Evolutionary conservation across 2,113 vertebrate species (phyloP).

Genomic region (Tychaedon coryphoeus): DNA sequence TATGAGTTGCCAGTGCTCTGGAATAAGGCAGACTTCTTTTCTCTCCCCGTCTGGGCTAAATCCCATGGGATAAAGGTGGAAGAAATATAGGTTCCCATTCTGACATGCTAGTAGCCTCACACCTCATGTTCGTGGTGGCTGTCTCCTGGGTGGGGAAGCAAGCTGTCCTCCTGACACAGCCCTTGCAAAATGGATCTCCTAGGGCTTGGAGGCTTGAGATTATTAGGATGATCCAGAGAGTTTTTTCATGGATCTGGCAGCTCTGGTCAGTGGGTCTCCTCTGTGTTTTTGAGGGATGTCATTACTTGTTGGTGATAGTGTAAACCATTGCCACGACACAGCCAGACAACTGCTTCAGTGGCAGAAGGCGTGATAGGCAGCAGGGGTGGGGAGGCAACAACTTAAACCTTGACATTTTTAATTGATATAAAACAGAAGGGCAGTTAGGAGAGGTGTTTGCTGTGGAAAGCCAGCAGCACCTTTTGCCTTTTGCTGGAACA

Average conservation of each 20-base stretch:
- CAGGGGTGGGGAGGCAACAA: not conserved
- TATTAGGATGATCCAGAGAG: not conserved
- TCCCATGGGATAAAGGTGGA: not conserved
- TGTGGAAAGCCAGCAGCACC: constrained; percentile 39
- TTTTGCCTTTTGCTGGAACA: constrained; percentile 20
- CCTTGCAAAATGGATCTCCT: not conserved
- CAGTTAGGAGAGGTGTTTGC: constrained; percentile 41
- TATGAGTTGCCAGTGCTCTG: not conserved
- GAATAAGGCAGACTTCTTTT: not conserved
- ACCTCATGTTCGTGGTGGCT: not conserved
- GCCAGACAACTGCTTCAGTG: not conserved
- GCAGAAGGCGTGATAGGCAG: not conserved
- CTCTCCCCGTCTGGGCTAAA: not conserved
- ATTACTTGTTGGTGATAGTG: not conserved
- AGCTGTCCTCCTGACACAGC: not conserved
- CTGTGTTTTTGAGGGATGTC: not conserved
- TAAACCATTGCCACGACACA: not conserved
- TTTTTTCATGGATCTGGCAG: not conserved
- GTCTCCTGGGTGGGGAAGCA: not conserved
- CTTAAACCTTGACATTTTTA: not conserved
- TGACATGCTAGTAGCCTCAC: not conserved
- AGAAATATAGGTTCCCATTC: not conserved
- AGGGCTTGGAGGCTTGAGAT: not conserved
- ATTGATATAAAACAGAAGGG: constrained; percentile 36
- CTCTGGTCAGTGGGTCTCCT: not conserved